Percentiles rank a stretch among this genome's conserved stretches.
Conservation (phyloP, 2,113 vertebrate genomes). For the Tympanuchus pallidicinctus region DNA sequence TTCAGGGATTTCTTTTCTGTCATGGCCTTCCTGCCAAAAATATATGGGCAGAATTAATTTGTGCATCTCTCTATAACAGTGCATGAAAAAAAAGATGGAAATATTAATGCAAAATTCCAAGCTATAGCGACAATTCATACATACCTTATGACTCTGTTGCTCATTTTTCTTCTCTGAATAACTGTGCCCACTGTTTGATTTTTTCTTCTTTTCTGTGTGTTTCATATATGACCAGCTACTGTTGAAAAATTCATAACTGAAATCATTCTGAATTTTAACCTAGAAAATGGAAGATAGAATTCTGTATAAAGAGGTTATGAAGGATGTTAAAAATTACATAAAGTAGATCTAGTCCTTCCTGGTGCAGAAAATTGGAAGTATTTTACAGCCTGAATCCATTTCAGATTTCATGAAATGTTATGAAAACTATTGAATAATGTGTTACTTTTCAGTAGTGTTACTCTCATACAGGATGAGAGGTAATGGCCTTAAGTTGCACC, state of each 20-base stretch:
- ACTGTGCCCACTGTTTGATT: not conserved
- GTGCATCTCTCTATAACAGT: not conserved
- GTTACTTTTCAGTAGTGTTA: too few relatives aligned
- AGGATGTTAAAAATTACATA: not conserved
- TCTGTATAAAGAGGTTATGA: not conserved
- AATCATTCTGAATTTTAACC: conserved; percentile 90
- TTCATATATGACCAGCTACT: conserved; percentile 91
- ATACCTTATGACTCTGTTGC: conserved; percentile 67
- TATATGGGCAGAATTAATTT: not conserved
- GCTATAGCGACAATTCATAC: not conserved
- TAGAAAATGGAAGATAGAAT: conserved; percentile 58
- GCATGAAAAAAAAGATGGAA: not conserved
- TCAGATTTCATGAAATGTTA: not conserved
- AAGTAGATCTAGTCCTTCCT: not conserved
- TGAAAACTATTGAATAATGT: not conserved
- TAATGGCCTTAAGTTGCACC: too few relatives aligned
- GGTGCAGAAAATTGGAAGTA: not conserved
- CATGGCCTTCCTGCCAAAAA: not conserved
- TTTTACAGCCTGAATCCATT: not conserved
- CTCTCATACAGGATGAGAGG: too few relatives aligned
- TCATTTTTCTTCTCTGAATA: accelerated
- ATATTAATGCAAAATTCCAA: not conserved
- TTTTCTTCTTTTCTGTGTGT: not conserved
- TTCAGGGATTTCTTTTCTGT: not conserved
- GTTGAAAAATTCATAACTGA: conserved; percentile 89